phyloP scores from a whole-genome alignment of 2,888 invertebrate species.

The Troilus luridus region DNA sequence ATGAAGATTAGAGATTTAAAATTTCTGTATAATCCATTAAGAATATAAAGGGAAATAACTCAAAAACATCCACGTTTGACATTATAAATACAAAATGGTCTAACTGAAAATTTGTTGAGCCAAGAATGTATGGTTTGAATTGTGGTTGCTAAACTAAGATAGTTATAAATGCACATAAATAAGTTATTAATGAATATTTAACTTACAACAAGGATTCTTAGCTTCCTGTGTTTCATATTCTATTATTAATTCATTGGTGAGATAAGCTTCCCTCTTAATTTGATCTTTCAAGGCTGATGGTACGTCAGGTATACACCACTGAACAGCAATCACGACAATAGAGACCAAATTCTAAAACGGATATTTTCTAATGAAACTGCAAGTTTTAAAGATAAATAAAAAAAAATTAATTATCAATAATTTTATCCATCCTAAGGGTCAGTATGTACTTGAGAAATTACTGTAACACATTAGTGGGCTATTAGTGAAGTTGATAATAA shows the following conservation, averaged over 20 bases:
- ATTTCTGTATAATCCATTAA: background rate
- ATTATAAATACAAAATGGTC: too few relatives aligned
- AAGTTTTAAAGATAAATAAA: background rate
- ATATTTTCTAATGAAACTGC: background rate
- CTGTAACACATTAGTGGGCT: too few relatives aligned
- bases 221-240: slow-evolving; percentile 73
- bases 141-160: too few relatives aligned
- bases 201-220: slow-evolving; percentile 20
- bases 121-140: background rate
- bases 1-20: background rate
- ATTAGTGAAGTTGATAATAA: too few relatives aligned
- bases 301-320: slow-evolving; percentile 95
- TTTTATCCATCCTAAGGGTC: too few relatives aligned
- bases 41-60: background rate
- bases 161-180: too few relatives aligned
- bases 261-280: slow-evolving; percentile 89
- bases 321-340: slow-evolving; percentile 88
- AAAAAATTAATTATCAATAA: background rate
- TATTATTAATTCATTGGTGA: slow-evolving; percentile 93
- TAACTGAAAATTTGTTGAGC: background rate
- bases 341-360: slow-evolving; percentile 88
- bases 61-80: background rate
- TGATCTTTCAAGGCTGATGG: slow-evolving; percentile 86
- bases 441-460: too few relatives aligned
- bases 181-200: background rate